A percentile compares a stretch with the other conserved stretches of the same genome.
Evolutionary conservation across 2,797 vertebrate genomes (phyloP).

Genomic region (Poliocrania exsul): DNA sequence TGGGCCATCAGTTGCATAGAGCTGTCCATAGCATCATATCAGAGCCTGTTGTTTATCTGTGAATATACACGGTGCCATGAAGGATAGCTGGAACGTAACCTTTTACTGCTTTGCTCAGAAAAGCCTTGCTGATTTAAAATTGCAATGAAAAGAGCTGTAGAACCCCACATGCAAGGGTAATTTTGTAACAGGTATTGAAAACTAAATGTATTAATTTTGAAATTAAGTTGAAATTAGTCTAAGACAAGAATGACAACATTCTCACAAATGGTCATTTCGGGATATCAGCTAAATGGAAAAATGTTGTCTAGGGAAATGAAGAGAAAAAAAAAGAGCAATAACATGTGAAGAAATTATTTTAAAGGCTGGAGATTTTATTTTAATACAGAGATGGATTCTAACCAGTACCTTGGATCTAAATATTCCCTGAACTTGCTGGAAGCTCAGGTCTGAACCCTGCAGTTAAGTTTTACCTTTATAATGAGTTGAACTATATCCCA

Average conservation of each 20-base stretch:
- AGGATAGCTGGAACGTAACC: not conserved
- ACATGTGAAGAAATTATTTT: conserved; percentile 28
- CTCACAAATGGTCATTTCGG: not conserved
- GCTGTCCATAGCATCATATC: not conserved
- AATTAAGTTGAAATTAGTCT: not conserved
- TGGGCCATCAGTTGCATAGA: conserved; percentile 49
- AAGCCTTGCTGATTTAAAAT: conserved; percentile 36
- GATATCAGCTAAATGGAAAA: not conserved
- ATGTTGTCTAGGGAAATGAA: not conserved
- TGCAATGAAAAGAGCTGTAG: not conserved
- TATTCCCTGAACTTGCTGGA: conserved; percentile 25
- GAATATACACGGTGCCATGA: not conserved
- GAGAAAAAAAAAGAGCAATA: not conserved
- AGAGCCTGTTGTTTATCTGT: not conserved
- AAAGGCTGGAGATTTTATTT: not conserved
- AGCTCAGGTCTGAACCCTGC: conserved; percentile 8
- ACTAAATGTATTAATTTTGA: not conserved
- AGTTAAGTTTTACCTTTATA: conserved; percentile 9
- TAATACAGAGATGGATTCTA: not conserved
- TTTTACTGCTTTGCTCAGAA: conserved; percentile 28
- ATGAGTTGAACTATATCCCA: conserved; percentile 30
- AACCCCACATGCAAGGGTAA: not conserved
- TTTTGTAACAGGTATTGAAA: not conserved
- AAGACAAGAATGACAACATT: not conserved
- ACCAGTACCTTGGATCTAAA: not conserved